A percentile compares a stretch with the other conserved stretches of the same genome.
phyloP scores from a whole-genome alignment of 92 coral and sea anemone species.

The Isaurus tuberculatus region DNA sequence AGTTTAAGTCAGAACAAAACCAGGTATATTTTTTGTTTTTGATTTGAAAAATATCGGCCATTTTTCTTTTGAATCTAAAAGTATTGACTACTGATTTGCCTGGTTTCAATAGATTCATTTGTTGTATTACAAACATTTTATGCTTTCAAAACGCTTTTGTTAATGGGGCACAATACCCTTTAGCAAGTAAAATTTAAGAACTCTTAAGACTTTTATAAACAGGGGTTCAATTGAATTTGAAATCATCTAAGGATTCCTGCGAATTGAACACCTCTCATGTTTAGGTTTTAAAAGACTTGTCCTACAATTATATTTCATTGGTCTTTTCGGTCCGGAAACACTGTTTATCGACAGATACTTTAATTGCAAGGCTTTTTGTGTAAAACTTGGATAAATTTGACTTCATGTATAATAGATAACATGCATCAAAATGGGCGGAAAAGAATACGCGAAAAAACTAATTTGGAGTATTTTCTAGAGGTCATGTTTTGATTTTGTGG shows the following conservation, averaged over 20 bases:
- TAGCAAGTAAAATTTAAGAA: slow-evolving; percentile 12
- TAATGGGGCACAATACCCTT: slow-evolving; percentile 12
- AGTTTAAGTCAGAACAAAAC: neutral
- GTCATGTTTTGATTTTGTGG: slow-evolving; percentile 19
- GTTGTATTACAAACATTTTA: slow-evolving; percentile 24
- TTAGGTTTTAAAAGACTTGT: neutral
- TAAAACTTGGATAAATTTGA: slow-evolving; percentile 59
- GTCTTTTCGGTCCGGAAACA: slow-evolving; percentile 54
- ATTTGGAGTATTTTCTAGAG: neutral
- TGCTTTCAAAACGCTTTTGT: slow-evolving; percentile 27
- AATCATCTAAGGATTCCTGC: slow-evolving; percentile 11
- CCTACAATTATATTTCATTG: slow-evolving; percentile 5
- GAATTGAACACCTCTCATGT: neutral
- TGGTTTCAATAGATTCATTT: slow-evolving; percentile 4
- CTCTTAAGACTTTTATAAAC: slow-evolving; percentile 28
- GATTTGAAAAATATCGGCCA: slow-evolving; percentile 9
- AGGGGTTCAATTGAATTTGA: slow-evolving; percentile 2
- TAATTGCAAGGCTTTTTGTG: slow-evolving; percentile 73
- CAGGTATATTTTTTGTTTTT: neutral
- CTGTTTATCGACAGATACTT: slow-evolving; percentile 60
- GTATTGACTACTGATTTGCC: neutral
- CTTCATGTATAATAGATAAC: slow-evolving; percentile 72
- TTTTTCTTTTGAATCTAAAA: neutral
- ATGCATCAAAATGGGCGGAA: slow-evolving; percentile 46
- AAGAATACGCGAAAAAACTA: slow-evolving; percentile 25